Percentiles rank a stretch among this genome's conserved stretches.
Evolutionary conservation across 1,140 invertebrate species (phyloP).

Genomic region (Pemphigus obesinymphae): DNA sequence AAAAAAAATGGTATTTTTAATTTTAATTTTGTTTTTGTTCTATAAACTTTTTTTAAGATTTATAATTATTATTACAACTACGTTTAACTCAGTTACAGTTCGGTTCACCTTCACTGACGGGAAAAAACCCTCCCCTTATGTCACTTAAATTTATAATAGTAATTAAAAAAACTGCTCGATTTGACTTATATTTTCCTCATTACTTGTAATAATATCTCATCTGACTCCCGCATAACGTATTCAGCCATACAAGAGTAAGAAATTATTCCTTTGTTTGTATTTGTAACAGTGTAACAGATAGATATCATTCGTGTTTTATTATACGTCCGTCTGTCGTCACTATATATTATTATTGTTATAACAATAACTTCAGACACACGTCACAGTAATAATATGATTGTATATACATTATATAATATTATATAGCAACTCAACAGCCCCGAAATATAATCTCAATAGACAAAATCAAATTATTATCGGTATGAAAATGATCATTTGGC

Average conservation of each 20-base stretch:
- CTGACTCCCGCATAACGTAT: too few relatives aligned
- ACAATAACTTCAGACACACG: neutral
- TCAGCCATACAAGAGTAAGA: too few relatives aligned
- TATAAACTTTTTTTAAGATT: constrained; percentile 5
- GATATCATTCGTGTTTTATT: too few relatives aligned
- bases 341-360: too few relatives aligned
- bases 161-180: too few relatives aligned
- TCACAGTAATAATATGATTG: neutral
- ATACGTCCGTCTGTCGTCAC: too few relatives aligned
- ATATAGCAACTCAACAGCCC: neutral
- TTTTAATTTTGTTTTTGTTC: neutral
- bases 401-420: too few relatives aligned
- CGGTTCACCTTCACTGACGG: neutral
- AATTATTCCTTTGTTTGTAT: too few relatives aligned
- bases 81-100: neutral
- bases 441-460: neutral
- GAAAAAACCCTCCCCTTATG: neutral
- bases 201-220: neutral
- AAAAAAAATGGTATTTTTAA: neutral
- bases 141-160: constrained; percentile 3
- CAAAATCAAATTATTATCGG: neutral
- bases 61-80: constrained; percentile 7
- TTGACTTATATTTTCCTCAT: neutral
- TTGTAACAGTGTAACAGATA: too few relatives aligned
- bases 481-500: neutral